These are phyloP conservation scores for Patella pellucida DNA, from an alignment of 2,888 invertebrate species.

Conservation along the genomic window DNA sequence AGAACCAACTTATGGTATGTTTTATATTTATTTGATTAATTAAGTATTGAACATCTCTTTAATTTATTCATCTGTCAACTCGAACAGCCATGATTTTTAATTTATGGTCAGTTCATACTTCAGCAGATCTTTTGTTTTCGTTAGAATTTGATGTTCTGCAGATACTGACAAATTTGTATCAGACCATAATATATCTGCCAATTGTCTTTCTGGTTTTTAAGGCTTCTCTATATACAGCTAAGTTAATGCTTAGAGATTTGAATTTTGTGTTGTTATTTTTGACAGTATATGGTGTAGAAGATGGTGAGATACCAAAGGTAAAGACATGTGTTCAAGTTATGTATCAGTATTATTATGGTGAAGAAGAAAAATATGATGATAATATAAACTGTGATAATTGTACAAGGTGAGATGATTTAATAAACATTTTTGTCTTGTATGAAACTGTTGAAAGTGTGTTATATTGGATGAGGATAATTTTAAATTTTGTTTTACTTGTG, in stretches of 20 bases:
- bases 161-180: too few species aligned
- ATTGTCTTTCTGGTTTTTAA: not conserved
- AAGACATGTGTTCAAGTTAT: constrained; percentile 48
- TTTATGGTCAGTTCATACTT: not conserved
- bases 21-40: not conserved
- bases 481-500: too few species aligned
- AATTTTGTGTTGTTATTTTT: constrained; percentile 16
- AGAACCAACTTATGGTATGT: too few species aligned
- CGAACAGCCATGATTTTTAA: not conserved
- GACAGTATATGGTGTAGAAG: constrained; percentile 1
- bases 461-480: too few species aligned
- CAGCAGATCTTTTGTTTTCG: too few species aligned
- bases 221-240: constrained; percentile 23
- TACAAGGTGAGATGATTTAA: constrained; percentile 45
- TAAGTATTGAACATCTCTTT: not conserved
- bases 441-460: too few species aligned
- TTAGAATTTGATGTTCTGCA: too few species aligned
- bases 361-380: constrained; percentile 24
- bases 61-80: not conserved
- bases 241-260: constrained; percentile 16
- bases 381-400: constrained; percentile 46
- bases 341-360: constrained; percentile 53
- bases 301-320: constrained; percentile 23
- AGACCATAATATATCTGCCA: too few species aligned
- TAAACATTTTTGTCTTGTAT: too few species aligned